Base-by-base conservation (phyloP, 1,140 invertebrate species). In the Choristoneura fumiferana region DNA sequence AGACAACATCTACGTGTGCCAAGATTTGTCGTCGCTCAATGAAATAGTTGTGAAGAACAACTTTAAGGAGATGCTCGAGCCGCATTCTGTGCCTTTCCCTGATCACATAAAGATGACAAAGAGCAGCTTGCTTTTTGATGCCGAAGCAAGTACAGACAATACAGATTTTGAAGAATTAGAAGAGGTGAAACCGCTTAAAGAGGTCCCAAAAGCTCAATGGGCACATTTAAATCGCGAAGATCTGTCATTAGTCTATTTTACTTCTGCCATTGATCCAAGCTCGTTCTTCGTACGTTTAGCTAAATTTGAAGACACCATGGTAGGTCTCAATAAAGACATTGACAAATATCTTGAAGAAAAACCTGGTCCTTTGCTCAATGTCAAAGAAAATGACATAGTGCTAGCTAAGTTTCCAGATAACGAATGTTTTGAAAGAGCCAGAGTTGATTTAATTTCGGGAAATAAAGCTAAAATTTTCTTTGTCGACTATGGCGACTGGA, bases 401-500 rank as follows among this genome's bases (percentile, higher is more conserved):
- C 33, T 90, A 8, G 88, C 86, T 4, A 81, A 82, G 67, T 84
- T 80, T 58, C 76, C 80, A 0, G 84, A 84, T 49, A 86, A 88
- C 65, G 29, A 29, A 13, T 64, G 62, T 4, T 87, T 73, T 45
- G 84, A 89, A 61, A 66, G 89, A 53, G 87, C 82, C 3, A 76
- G 81, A 67, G 71, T 90, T 12, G 81, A 85, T 9, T 43, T 68
- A 2, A 53, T 81, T 17, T 54, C 69, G 17, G 55, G 71, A 18
- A 54, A 60, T 12, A 77, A 67, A 69, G 65, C 83, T 1, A 76
- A 78, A 64, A 89, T 88, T 43, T 90, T 90, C 63, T 90, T 89
- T 64, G 81, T 90, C 0, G 89, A 90, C 54, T 78, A 87, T 58
- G 89, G 86, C 0, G 88, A 89, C 57, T 83, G 65, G 65, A 65